Evolutionary conservation across 30 jellyfish, hydroid and myxozoan species (phyloP).

Genomic region (Pseudorhiza aurosa): DNA sequence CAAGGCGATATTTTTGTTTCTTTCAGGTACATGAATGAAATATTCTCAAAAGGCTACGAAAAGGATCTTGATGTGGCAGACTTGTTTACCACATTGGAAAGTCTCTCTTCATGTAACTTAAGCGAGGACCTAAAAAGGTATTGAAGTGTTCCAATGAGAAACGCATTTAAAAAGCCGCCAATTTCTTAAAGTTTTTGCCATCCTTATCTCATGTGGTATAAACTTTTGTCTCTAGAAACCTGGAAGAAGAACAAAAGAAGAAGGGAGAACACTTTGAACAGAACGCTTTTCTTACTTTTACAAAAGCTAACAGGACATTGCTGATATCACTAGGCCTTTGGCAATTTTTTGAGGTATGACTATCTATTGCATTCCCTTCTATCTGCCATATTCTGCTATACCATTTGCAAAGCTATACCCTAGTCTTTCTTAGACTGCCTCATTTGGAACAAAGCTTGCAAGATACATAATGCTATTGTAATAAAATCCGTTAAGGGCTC

Average conservation of each 20-base stretch:
- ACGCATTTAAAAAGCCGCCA: no score
- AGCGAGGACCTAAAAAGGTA: conserved; percentile 31
- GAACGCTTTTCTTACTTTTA: not conserved
- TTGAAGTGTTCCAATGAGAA: no score
- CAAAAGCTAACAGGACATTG: not conserved
- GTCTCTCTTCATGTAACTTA: conserved; percentile 7
- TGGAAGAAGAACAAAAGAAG: not conserved
- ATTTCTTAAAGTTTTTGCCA: no score
- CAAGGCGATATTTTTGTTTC: no score
- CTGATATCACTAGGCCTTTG: not conserved
- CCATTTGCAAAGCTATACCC: no score
- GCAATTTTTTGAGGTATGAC: not conserved
- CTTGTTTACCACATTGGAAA: conserved; percentile 8
- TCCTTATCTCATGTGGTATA: no score
- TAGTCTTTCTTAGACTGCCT: no score
- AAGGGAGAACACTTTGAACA: not conserved
- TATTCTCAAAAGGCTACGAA: conserved; percentile 20
- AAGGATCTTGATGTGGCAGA: conserved; percentile 30
- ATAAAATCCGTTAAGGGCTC: no score
- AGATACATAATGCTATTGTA: no score
- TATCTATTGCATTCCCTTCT: no score
- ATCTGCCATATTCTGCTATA: no score
- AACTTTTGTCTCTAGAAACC: not conserved
- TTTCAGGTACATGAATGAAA: conserved; percentile 46
- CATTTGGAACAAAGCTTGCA: no score